Evolutionary conservation across 2,888 invertebrate species (phyloP).

Genomic region (Epinotia nisella): DNA sequence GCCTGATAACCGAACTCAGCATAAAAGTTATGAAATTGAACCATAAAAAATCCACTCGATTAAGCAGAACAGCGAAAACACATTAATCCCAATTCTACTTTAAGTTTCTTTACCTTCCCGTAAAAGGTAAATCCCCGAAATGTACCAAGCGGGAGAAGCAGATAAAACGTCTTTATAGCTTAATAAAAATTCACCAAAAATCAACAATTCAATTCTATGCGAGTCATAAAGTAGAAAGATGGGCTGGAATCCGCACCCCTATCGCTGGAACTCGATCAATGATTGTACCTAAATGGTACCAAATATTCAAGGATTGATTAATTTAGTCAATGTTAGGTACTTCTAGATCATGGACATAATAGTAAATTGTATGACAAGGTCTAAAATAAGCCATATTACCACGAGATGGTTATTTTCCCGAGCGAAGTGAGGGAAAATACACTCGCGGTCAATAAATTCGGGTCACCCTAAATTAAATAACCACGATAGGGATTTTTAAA

Average conservation of each 20-base stretch:
- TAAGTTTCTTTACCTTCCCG: conserved; percentile 49
- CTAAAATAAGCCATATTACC: too few species aligned
- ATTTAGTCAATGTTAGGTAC: background rate
- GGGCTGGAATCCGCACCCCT: conserved; percentile 59
- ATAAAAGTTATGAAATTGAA: conserved; percentile 45
- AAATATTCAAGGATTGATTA: background rate
- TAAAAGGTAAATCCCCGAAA: conserved; percentile 51
- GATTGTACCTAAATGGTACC: conserved; percentile 3
- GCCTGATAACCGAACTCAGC: conserved; percentile 41
- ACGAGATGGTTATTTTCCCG: too few species aligned
- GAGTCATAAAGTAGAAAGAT: conserved; percentile 72
- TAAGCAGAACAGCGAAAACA: conserved; percentile 45
- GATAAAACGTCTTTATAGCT: conserved; percentile 71
- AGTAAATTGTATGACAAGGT: too few species aligned
- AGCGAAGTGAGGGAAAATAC: too few species aligned
- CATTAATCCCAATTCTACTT: conserved; percentile 46
- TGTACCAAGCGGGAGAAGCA: conserved; percentile 48
- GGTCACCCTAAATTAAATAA: too few species aligned
- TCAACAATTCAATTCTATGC: conserved; percentile 75
- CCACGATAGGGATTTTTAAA: too few species aligned
- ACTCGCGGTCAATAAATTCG: too few species aligned
- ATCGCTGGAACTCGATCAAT: conserved; percentile 44
- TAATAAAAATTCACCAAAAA: conserved; percentile 74
- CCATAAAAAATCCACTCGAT: conserved; percentile 48
- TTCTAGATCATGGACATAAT: background rate